Percentiles rank a stretch among this genome's conserved stretches.
Evolutionary conservation across 2,888 invertebrate genomes (phyloP).

Genomic region (Poecilobothrus nobilitatus): DNA sequence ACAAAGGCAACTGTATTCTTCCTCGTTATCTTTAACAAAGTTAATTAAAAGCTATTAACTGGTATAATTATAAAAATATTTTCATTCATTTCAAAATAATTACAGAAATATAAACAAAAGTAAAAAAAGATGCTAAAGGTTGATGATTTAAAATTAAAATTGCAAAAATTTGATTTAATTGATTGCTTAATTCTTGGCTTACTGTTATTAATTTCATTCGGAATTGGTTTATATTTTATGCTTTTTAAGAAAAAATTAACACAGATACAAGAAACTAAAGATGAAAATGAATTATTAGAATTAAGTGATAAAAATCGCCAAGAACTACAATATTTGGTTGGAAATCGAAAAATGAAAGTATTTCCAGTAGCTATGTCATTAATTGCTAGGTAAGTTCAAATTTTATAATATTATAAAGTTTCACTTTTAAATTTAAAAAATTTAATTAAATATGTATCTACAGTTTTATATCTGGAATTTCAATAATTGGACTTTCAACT

Average conservation of each 20-base stretch:
- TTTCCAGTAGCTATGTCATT: slow-evolving; percentile 78
- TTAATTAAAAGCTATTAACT: too few relatives aligned
- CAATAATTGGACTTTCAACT: slow-evolving; percentile 66
- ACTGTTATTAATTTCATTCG: slow-evolving; percentile 69
- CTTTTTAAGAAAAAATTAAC: slow-evolving; percentile 54
- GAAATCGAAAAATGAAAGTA: slow-evolving; percentile 71
- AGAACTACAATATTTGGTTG: slow-evolving; percentile 65
- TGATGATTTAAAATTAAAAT: slow-evolving; percentile 40
- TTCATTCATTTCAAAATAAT: too few relatives aligned
- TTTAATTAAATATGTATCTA: not conserved
- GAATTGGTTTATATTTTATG: slow-evolving; percentile 74
- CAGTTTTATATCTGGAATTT: slow-evolving; percentile 69
- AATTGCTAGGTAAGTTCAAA: slow-evolving; percentile 60
- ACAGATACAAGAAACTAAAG: slow-evolving; percentile 20
- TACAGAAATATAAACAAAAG: too few relatives aligned
- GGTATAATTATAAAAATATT: too few relatives aligned
- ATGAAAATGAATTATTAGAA: not conserved
- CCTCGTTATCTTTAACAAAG: too few relatives aligned
- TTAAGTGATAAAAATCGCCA: slow-evolving; percentile 31
- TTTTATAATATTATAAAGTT: not conserved
- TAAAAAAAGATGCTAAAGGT: slow-evolving; percentile 26
- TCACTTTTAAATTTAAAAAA: not conserved
- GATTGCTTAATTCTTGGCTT: slow-evolving; percentile 71
- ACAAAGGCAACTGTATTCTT: too few relatives aligned
- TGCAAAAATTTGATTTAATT: slow-evolving; percentile 60